Conservation (phyloP, 1,140 invertebrate genomes). For the Eumaeus atala region DNA sequence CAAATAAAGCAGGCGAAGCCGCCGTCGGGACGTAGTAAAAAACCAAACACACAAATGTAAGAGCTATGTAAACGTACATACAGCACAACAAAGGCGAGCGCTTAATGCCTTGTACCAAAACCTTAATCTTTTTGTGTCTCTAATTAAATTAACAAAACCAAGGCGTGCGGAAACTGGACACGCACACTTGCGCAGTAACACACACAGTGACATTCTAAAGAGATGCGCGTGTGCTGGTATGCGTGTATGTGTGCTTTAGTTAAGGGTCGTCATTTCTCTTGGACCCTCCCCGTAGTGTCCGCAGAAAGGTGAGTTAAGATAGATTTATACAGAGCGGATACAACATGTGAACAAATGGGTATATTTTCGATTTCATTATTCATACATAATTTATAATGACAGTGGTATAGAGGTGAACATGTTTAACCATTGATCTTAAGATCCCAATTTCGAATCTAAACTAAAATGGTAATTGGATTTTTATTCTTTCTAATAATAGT, state of each 20-base stretch:
- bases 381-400: too few species aligned
- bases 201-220: conserved; percentile 30
- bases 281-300: conserved; percentile 72
- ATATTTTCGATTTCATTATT: too few species aligned
- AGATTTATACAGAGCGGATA: conserved; percentile 44
- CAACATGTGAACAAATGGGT: too few species aligned
- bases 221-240: conserved; percentile 40
- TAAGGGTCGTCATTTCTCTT: conserved; percentile 74
- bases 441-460: too few species aligned
- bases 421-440: too few species aligned
- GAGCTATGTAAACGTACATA: conserved; percentile 23
- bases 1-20: too few species aligned
- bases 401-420: too few species aligned
- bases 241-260: conserved; percentile 71
- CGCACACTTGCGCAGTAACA: conserved; percentile 37
- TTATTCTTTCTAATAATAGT: too few species aligned
- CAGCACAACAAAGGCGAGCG: conserved; percentile 50
- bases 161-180: conserved; percentile 68
- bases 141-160: conserved; percentile 74
- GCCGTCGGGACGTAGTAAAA: not conserved
- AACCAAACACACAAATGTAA: conserved; percentile 18
- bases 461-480: too few species aligned
- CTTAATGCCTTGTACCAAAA: conserved; percentile 59
- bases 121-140: conserved; percentile 73
- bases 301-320: conserved; percentile 71